phyloP scores from a whole-genome alignment of 2,113 vertebrate genomes.

The Serinus canaria region DNA sequence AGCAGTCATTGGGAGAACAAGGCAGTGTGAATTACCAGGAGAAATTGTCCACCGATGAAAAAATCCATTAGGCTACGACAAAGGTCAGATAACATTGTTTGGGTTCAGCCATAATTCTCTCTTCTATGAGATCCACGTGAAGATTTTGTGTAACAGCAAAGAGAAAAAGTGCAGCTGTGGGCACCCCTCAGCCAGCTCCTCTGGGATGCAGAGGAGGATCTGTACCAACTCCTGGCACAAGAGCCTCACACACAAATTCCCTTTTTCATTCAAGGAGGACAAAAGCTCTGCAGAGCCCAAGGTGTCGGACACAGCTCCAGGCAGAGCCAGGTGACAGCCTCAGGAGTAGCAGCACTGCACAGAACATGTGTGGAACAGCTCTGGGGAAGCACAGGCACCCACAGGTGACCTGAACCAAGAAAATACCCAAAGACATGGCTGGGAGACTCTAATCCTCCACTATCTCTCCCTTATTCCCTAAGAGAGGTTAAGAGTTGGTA shows the following conservation, averaged over 20 bases:
- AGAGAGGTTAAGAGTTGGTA: neutral
- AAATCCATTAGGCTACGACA: slow-evolving; percentile 48
- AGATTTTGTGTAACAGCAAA: slow-evolving; percentile 16
- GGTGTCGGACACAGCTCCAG: neutral
- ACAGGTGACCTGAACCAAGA: neutral
- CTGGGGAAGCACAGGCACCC: neutral
- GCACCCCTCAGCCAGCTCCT: neutral
- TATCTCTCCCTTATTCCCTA: neutral
- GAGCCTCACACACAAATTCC: neutral
- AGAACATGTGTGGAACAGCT: neutral
- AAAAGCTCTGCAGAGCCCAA: neutral
- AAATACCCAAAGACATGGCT: neutral
- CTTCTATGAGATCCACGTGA: neutral
- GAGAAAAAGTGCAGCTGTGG: neutral
- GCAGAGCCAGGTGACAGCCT: neutral
- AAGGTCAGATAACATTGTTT: slow-evolving; percentile 63
- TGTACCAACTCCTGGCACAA: neutral
- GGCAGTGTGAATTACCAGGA: slow-evolving; percentile 20
- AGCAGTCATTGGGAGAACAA: slow-evolving; percentile 29
- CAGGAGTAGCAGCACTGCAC: fast-evolving
- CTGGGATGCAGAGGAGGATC: neutral
- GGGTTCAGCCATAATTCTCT: slow-evolving; percentile 40
- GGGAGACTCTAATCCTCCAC: neutral
- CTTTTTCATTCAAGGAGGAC: neutral
- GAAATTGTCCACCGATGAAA: slow-evolving; percentile 43